Base-by-base conservation (phyloP, 2,888 invertebrate species). In the Odontocolon sp. region DNA sequence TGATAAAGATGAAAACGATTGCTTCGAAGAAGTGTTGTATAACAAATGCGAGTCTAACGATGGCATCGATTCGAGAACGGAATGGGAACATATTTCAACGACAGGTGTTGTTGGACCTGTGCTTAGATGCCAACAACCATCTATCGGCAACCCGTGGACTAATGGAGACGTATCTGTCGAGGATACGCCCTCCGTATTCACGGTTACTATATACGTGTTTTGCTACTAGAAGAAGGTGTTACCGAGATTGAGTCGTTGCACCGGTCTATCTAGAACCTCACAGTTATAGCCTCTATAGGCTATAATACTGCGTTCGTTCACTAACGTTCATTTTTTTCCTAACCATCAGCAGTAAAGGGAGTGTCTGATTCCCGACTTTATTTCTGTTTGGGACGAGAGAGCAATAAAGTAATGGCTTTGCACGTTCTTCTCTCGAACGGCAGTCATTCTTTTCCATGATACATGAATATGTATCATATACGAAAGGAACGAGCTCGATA, bases 191-290 rank as follows among this genome's bases (percentile, higher is more conserved):
- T 50, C 61, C 28, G 59, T 16, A 50, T 52, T 75, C 66, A 42
- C 28, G 40, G 47, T 67, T 16, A 11, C 11, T 52, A 68, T 52
- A 72, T 56, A 38, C 40, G 66, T 11, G 59, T 42, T 57, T 50
- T 59, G 26, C 74, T 28, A 47, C 72, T 77, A 72, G 77, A 80
- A 80, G 74, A 82, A 83, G 82, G 77, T 79, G 80, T 79, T 81
- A 80, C 72, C 73, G 42, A 76, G 76, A 86, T 85, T 82, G 87
- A 87, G 83, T 83, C 83, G 85, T 83, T 78, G 74, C 59, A 63
- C 52, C 69, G 69, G 54, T 42, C 68, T 72, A 70, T 78, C 77
- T 50, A 67, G 59, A 75, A 63, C 47, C 71, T 68, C 36, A 63
- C 61, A 45, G 59, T 50, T 36, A 14, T 75, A 63, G 26, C 11